Evolutionary conservation across 2,797 vertebrate genomes (phyloP), one percentile per base, ranked within the genome.

Genomic region (Tamandua tetradactyla): DNA sequence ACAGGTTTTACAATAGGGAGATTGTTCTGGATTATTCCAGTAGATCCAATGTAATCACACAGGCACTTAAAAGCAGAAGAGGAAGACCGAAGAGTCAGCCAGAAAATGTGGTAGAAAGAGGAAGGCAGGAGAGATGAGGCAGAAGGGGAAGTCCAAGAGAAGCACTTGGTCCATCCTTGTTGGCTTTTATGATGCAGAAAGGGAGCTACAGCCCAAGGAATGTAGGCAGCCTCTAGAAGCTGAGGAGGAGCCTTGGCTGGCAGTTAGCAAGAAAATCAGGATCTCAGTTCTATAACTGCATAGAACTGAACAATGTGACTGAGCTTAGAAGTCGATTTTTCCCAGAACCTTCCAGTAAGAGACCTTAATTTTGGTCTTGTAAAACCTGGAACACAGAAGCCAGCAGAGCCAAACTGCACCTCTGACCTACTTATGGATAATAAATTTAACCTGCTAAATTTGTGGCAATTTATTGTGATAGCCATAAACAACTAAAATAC

Each of bases 1-100:
- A 35, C 5, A 72, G 84, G 93, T 23, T 35, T 82, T 59, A 91
- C 95, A 95, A 88, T 55, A 52, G 20, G n/a, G 47, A 94, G 49
- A 80, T n/a, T 68, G 72, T 35, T 40, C 15, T 57, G 35, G 55
- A 83, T 93, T 55, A 83, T 64, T 25, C 61, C 44, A 3, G 37
- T 35, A 52, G 47, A 47, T 13, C 11, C 75, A 78, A 8, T 4
- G 18, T 27, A 69, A 89, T 78, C 57, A 66, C 8, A 64, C 22
- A 40, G 71, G 52, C 7, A 40, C 7, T 72, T 78, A 66, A 57
- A 61, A 89, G 47, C 40, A 69, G 23, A 93, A 95, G 49, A 84
- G 62, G 78, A 84, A 87, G 68, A 37, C 74, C 87, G 47, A 80
- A 76, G 37, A 61, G 35, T 83, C 10, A 27, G n/a, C n/a, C 18